Base-by-base conservation (phyloP, 2,113 vertebrate species). In the Galemys pyrenaicus region DNA sequence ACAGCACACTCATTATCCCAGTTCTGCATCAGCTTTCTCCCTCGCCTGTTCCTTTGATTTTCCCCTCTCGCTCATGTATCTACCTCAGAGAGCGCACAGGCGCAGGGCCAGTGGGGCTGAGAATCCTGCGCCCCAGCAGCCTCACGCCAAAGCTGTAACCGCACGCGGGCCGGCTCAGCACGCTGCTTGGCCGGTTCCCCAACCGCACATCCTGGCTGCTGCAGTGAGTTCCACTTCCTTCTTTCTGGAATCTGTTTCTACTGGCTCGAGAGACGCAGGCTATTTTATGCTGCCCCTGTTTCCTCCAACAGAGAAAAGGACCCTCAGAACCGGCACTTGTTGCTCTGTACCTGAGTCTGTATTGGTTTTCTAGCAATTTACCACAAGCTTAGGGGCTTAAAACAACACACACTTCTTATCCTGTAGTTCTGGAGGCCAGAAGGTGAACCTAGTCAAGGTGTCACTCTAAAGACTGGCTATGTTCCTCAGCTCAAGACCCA, bases 191-290 rank as follows among this genome's bases (percentile, higher is more conserved):
- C 22, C 19, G 67, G 81, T 44, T 35, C n/a, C 35, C 26, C 46
- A 86, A 82, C 37, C 49, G 77, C 39, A 35, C 94, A 58, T 56
- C 54, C 37, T 65, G 44, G n/a, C 88, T 74, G 60, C 26, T 58
- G 65, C 20, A 64, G 15, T 12, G 67, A 92, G 46, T 46, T 67
- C 13, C 15, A 17, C 64, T 91, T 60, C 62, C 12, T 32, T 71
- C 22, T 78, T 51, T 91, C 73, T 41, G 80, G 39, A 85, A 85
- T 89, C 60, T 77, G 67, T 93, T 91, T 37, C 73, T 58, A 70
- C 17, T 75, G 7, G 11, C 49, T 79, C 79, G 32, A 74, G 46
- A 73, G 17, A 44, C 62, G 79, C 9, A 37, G 3, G 62, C 30
- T 58, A 56, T n/a, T 16, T 35, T 39, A 79, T 35, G 35, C 13